Evolutionary conservation across 2,888 invertebrate species (phyloP).

Genomic region (Cepaea hortensis): DNA sequence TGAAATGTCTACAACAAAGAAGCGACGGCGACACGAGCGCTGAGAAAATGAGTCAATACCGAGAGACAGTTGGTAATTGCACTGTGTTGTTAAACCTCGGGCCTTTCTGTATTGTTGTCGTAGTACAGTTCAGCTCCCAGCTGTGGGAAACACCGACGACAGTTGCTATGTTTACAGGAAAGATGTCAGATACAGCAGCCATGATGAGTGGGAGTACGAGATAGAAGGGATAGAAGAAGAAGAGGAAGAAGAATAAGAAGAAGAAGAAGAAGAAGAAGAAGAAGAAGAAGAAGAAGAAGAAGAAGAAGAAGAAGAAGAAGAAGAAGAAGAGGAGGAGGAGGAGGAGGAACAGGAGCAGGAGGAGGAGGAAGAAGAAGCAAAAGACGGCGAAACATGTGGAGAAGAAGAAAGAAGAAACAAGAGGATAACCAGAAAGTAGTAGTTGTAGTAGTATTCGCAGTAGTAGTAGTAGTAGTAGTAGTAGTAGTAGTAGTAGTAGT

Average conservation of each 20-base stretch:
- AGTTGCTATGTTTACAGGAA: too few relatives aligned
- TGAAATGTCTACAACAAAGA: background rate
- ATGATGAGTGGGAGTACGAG: background rate
- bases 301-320: constrained; percentile 27
- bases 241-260: background rate
- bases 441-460: too few relatives aligned
- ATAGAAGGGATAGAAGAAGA: background rate
- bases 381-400: background rate
- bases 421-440: background rate
- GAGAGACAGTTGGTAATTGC: too few relatives aligned
- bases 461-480: background rate
- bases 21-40: background rate
- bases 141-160: too few relatives aligned
- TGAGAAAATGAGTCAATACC: background rate
- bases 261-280: background rate
- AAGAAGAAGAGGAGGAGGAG: background rate
- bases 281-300: constrained; percentile 18
- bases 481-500: background rate
- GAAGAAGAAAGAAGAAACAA: background rate
- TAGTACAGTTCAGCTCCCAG: too few relatives aligned
- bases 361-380: background rate
- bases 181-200: too few relatives aligned
- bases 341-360: background rate
- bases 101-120: too few relatives aligned
- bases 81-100: too few relatives aligned